phyloP scores from a whole-genome alignment of 2,113 vertebrate species.

The Podarcis cretensis region DNA sequence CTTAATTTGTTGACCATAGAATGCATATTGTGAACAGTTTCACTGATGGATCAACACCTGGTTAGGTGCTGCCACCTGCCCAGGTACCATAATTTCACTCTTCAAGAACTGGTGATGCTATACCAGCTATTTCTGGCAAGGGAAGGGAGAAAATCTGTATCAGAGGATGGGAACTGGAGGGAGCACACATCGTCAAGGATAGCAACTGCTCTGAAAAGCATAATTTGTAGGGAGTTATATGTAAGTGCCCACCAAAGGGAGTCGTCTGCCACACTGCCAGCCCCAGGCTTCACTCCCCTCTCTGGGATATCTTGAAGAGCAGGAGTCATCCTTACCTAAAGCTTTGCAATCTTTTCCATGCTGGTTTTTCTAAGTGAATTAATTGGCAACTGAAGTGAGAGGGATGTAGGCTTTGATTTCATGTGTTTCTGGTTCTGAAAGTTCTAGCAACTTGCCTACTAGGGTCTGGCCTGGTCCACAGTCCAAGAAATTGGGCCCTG shows the following conservation, averaged over 20 bases:
- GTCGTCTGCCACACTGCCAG: not conserved
- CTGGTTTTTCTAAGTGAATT: not conserved
- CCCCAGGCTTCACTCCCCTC: not conserved
- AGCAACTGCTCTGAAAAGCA: too few species aligned
- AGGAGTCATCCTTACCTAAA: too few species aligned
- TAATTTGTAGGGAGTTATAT: too few species aligned
- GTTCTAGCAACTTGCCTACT: not conserved
- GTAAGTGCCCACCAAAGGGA: not conserved
- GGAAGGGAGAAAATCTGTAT: too few species aligned
- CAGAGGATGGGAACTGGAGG: too few species aligned
- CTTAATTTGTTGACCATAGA: not conserved
- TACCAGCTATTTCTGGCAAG: too few species aligned
- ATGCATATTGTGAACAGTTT: not conserved
- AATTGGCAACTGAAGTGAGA: not conserved
- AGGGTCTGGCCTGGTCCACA: not conserved
- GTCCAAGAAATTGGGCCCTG: not conserved
- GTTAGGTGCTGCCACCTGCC: not conserved
- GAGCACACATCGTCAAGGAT: too few species aligned
- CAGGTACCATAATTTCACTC: not conserved
- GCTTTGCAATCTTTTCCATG: not conserved
- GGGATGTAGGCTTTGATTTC: not conserved
- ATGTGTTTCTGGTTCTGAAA: not conserved
- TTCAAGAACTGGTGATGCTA: too few species aligned
- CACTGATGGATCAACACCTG: too few species aligned
- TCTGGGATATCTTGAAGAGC: too few species aligned